Evolutionary conservation across 2,113 vertebrate species (phyloP).

Genomic region (Gallinago paraguaiae): DNA sequence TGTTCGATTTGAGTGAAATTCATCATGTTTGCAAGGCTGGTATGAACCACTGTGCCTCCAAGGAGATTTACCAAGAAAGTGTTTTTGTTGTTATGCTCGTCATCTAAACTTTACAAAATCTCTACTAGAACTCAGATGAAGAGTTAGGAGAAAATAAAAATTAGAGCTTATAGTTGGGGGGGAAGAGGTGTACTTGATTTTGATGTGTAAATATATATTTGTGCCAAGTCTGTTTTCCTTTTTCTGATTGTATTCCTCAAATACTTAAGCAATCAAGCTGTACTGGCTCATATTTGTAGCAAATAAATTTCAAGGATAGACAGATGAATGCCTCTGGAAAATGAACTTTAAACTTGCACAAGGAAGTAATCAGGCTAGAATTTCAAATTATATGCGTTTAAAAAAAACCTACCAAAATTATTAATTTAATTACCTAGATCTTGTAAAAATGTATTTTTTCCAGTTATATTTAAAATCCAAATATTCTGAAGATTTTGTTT

Average conservation of each 20-base stretch:
- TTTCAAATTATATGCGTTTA: not conserved
- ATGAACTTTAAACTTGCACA: not conserved
- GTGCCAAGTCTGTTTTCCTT: not conserved
- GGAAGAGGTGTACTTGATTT: not conserved
- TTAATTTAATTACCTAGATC: not conserved
- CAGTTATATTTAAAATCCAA: not conserved
- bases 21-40: not conserved
- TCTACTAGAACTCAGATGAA: not conserved
- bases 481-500: not conserved
- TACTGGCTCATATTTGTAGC: not conserved
- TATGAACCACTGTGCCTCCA: not conserved
- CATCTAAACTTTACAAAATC: not conserved
- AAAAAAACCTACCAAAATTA: not conserved
- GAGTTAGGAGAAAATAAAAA: not conserved
- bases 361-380: not conserved
- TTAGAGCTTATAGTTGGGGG: not conserved
- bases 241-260: not conserved
- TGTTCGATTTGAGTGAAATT: slow-evolving; percentile 10
- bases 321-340: not conserved
- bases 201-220: not conserved
- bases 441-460: not conserved
- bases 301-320: not conserved
- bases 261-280: not conserved
- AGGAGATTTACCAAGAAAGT: not conserved
- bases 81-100: not conserved